These are phyloP conservation scores for Eunapius fragilis DNA, from an alignment of 37 sponge, comb jelly and placozoan species.

Conservation along the genomic window DNA sequence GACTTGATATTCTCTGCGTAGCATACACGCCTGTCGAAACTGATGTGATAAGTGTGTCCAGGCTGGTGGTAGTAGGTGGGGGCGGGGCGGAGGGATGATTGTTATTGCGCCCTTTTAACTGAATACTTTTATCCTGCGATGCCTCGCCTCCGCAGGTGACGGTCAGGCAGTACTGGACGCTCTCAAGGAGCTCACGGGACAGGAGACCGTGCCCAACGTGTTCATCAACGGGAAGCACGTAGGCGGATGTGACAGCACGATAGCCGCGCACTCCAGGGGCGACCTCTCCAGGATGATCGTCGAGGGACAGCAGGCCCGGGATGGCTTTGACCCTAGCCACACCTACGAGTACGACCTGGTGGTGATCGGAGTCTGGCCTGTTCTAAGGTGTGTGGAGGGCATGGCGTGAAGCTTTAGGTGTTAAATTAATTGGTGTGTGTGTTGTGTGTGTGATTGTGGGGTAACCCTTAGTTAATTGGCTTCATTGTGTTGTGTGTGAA, in stretches of 20 bases:
- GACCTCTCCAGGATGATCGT: constrained; percentile 56
- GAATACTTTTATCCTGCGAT: background rate
- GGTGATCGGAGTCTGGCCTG: constrained; percentile 96
- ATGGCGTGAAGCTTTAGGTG: too few species aligned
- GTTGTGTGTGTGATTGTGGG: too few species aligned
- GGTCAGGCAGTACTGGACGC: constrained; percentile 37
- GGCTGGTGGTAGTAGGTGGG: background rate
- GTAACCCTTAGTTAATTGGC: too few species aligned
- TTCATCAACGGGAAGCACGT: constrained; percentile 84
- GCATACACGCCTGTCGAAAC: constrained; percentile 39
- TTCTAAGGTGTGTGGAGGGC: constrained; percentile 70
- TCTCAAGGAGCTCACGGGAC: constrained; percentile 55
- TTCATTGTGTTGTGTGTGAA: too few species aligned
- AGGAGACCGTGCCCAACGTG: constrained; percentile 79
- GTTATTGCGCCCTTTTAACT: background rate
- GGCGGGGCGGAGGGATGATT: background rate
- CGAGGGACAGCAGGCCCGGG: constrained; percentile 48
- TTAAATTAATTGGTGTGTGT: too few species aligned
- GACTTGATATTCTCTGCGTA: constrained; percentile 24
- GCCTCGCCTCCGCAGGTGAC: constrained; percentile 73
- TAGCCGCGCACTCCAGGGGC: constrained; percentile 58
- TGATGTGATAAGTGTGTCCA: constrained; percentile 29
- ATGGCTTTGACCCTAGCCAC: constrained; percentile 40
- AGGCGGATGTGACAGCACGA: constrained; percentile 69
- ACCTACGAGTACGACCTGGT: constrained; percentile 87